Percentiles rank a stretch among this genome's conserved stretches.
Conservation (phyloP, 2,888 invertebrate genomes). For the Drosophila fulvimacula region DNA sequence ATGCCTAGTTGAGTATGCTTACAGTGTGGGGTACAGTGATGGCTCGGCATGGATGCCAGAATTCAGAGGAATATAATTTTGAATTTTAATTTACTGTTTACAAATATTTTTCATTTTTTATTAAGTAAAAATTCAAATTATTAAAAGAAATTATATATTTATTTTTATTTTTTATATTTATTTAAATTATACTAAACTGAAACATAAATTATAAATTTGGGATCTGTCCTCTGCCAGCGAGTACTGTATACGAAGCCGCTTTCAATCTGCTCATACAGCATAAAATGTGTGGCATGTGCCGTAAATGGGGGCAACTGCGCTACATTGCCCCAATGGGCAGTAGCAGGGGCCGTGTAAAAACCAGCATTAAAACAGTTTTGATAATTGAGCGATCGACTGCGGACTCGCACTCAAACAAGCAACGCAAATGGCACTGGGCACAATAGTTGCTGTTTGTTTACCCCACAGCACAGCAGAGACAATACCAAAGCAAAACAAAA, state of each 20-base stretch:
- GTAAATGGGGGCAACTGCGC: conserved; percentile 11
- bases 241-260: conserved; percentile 39
- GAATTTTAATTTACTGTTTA: neutral
- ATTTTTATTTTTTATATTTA: too few species aligned
- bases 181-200: too few species aligned
- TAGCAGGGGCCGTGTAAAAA: conserved; percentile 15
- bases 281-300: conserved; percentile 62
- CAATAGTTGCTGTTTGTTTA: conserved; percentile 48
- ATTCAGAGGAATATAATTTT: neutral
- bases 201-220: too few species aligned
- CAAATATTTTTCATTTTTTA: too few species aligned
- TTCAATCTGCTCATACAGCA: conserved; percentile 71
- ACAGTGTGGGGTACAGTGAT: neutral
- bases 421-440: conserved; percentile 51
- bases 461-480: conserved; percentile 30
- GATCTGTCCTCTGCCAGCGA: neutral
- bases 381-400: conserved; percentile 75
- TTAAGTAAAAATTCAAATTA: too few species aligned
- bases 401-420: conserved; percentile 28
- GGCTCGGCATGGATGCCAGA: neutral
- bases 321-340: conserved; percentile 10
- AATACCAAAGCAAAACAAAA: neutral
- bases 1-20: conserved; percentile 9
- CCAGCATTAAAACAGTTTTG: conserved; percentile 41
- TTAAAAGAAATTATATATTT: too few species aligned